Conservation (phyloP, 2,888 invertebrate genomes). For the Rhimphoctona megacephalus region DNA sequence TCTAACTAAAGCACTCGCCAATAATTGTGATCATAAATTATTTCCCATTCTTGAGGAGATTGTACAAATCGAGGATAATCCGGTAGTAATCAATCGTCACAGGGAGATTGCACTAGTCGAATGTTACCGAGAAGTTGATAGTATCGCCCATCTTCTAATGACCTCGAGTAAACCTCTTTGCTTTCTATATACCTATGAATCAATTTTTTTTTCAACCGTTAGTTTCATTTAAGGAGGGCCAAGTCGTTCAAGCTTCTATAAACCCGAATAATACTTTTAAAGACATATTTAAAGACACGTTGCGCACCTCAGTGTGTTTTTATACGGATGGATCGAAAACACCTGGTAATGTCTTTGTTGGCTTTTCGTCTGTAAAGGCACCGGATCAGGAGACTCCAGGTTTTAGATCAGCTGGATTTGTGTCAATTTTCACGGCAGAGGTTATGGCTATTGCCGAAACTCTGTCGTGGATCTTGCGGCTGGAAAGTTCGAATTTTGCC, state of each 20-base stretch:
- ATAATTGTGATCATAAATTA: background rate
- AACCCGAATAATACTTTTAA: background rate
- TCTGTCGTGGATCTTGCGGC: too few species aligned
- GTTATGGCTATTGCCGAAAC: slow-evolving; percentile 45
- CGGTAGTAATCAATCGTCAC: background rate
- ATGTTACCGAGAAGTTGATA: background rate
- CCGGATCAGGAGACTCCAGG: background rate
- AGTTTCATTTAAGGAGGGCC: too few species aligned
- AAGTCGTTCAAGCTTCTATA: background rate
- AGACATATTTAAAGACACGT: background rate
- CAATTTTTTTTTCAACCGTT: background rate
- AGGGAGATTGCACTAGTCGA: background rate
- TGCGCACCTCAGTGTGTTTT: background rate
- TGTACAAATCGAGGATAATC: background rate
- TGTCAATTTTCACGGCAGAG: slow-evolving; percentile 38
- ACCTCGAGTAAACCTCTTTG: background rate
- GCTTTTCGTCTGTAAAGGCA: background rate
- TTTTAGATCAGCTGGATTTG: slow-evolving; percentile 11
- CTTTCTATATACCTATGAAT: background rate
- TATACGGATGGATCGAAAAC: slow-evolving; percentile 42
- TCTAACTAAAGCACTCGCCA: slow-evolving; percentile 12
- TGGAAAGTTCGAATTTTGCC: too few species aligned
- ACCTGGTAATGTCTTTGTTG: background rate
- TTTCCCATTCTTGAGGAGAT: background rate
- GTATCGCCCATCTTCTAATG: background rate